phyloP scores from a whole-genome alignment of 2,888 invertebrate species.

The Phanerotoma sp. region DNA sequence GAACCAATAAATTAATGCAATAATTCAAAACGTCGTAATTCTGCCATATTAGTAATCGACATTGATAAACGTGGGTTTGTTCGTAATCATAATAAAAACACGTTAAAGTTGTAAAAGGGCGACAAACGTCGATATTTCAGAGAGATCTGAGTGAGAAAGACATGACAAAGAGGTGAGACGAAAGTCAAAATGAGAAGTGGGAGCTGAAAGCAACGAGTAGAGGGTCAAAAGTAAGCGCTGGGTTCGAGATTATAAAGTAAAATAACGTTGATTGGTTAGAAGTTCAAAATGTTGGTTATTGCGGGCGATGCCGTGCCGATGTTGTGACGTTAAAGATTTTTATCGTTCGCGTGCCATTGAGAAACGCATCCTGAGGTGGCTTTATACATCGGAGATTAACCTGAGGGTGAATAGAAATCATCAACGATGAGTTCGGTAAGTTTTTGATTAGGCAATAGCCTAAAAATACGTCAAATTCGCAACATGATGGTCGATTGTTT shows the following conservation, averaged over 20 bases:
- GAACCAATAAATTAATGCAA: background rate
- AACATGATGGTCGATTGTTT: constrained; percentile 21
- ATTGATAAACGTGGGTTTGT: background rate
- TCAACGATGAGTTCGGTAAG: constrained; percentile 52
- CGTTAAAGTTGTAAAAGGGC: background rate
- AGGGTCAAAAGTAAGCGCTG: constrained; percentile 15
- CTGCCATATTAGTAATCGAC: background rate
- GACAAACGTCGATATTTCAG: constrained; percentile 8
- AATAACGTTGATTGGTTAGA: constrained; percentile 42
- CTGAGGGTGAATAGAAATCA: constrained; percentile 18
- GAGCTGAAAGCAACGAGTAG: background rate
- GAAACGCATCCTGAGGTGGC: constrained; percentile 7
- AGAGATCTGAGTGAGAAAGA: background rate
- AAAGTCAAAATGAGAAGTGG: background rate
- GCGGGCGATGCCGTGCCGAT: constrained; percentile 46
- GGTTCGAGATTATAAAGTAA: constrained; percentile 40
- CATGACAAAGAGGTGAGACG: background rate
- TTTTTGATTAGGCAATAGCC: constrained; percentile 7
- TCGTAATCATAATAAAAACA: constrained; percentile 1
- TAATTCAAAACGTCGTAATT: background rate
- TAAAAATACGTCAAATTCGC: background rate
- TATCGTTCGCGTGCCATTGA: constrained; percentile 19
- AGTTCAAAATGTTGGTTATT: constrained; percentile 56
- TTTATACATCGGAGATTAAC: constrained; percentile 7
- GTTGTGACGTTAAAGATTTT: constrained; percentile 53